Conservation (phyloP, 1,140 invertebrate species). For the Drosophila trapezifrons region DNA sequence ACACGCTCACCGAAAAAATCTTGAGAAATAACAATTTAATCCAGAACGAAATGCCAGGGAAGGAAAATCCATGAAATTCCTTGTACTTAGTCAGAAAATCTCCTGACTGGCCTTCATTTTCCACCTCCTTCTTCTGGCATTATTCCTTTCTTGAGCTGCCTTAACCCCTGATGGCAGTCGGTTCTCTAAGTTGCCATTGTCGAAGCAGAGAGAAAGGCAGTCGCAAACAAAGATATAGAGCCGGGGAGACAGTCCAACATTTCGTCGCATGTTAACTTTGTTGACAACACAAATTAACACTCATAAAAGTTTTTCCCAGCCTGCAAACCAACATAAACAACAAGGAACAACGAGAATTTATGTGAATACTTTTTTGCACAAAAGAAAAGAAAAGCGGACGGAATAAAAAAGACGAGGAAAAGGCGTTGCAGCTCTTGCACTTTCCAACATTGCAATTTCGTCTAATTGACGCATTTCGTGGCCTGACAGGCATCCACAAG, state of each 20-base stretch:
- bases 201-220: neutral
- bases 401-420: slow-evolving; percentile 12
- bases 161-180: slow-evolving; percentile 23
- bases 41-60: neutral
- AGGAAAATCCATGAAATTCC: slow-evolving; percentile 9
- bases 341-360: slow-evolving; percentile 63
- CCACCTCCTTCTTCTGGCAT: slow-evolving; percentile 14
- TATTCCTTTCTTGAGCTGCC: neutral
- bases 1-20: neutral
- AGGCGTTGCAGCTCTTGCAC: slow-evolving; percentile 46
- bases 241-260: slow-evolving; percentile 13
- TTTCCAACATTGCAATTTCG: slow-evolving; percentile 72
- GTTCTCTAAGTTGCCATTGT: slow-evolving; percentile 22
- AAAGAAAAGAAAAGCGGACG: slow-evolving; percentile 8
- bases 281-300: slow-evolving; percentile 81
- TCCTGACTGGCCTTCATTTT: neutral
- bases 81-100: slow-evolving; percentile 22
- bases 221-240: slow-evolving; percentile 1
- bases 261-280: slow-evolving; percentile 69
- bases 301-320: slow-evolving; percentile 74
- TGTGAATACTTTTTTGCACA: slow-evolving; percentile 64
- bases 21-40: slow-evolving; percentile 6
- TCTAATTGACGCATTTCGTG: slow-evolving; percentile 82
- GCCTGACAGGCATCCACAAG: slow-evolving; percentile 66
- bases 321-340: slow-evolving; percentile 58